Base-by-base conservation (phyloP, 1,140 invertebrate genomes). In the Microvelia longipes region DNA sequence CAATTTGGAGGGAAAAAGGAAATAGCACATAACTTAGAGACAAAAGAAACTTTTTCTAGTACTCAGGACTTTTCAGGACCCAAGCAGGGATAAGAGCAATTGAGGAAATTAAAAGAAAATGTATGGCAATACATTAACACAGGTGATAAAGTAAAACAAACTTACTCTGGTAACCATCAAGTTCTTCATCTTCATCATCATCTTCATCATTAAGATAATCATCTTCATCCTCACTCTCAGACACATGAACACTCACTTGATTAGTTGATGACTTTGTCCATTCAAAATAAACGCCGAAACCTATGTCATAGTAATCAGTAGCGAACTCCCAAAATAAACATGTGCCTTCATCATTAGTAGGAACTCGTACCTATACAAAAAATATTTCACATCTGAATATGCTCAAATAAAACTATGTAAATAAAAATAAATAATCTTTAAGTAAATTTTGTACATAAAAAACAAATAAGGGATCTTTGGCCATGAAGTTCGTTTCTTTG, bases 261-360 rank as follows among this genome's bases (percentile, higher is more conserved):
- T 88, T 91, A 28, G 90, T 88, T 26, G 85, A 85, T 15, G 89
- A 90, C 76, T 93, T 92, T 1, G 88, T 92, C 95, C 96, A 99
- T 81, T 99, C 97, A 80, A 99, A 99, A 79, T 92, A 98, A 63
- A 99, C 87, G 2, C 97, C 98, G 82, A 99, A 99, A 66, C 96
- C 97, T 76, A 99, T 94, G 78, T 99, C 98, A 79, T 98, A 99
- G 76, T 87, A 88, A 79, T 99, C 98, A 0, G 97, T 99, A 11
- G 96, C 94, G 81, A 99, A 99, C 82, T 99, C 98, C 97, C 97
- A 99, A 79, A 96, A 98, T n/a, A 99, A 81, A 77, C 92, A 92
- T 0, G 89, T 87, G 0, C 96, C 97, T 76, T 94, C 90, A 73
- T 90, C 86, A 79, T 98, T 95, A 0, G 98, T 99, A 19, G 98